Percentiles rank a stretch among this genome's conserved stretches.
Conservation (phyloP, 2,113 vertebrate genomes). For the Brachypodius melanocephalos region DNA sequence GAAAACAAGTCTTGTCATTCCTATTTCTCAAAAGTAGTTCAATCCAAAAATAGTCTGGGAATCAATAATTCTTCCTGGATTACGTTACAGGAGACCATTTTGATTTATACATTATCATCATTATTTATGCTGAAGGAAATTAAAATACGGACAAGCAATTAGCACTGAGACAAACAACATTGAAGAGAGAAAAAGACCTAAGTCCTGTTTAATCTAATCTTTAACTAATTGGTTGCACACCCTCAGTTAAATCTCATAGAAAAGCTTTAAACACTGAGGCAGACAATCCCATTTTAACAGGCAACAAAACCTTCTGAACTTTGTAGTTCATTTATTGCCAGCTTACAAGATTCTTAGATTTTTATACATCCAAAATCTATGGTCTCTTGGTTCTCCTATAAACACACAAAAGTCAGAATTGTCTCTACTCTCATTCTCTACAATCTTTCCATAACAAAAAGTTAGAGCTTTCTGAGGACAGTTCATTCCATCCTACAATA, state of each 20-base stretch:
- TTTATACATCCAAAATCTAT: background rate
- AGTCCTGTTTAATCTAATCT: background rate
- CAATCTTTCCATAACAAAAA: background rate
- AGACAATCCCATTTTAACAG: constrained; percentile 18
- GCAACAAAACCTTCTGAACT: background rate
- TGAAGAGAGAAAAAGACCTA: background rate
- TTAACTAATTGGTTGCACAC: constrained; percentile 6
- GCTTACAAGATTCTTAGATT: background rate
- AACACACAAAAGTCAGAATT: background rate
- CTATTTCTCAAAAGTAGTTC: background rate
- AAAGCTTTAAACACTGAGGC: background rate
- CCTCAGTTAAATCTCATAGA: background rate
- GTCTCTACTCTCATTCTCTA: background rate
- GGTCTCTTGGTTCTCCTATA: background rate
- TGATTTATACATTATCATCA: background rate
- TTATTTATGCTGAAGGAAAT: background rate
- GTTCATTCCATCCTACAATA: background rate
- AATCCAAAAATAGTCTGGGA: background rate
- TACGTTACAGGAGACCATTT: background rate
- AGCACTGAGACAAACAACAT: background rate
- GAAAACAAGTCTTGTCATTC: background rate
- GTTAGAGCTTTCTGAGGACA: background rate
- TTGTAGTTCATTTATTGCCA: background rate
- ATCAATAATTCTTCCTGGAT: background rate
- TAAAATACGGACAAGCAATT: background rate